Percentiles rank a stretch among this genome's conserved stretches.
Conservation (phyloP, 2,797 vertebrate species). For the Caiman crocodilus region DNA sequence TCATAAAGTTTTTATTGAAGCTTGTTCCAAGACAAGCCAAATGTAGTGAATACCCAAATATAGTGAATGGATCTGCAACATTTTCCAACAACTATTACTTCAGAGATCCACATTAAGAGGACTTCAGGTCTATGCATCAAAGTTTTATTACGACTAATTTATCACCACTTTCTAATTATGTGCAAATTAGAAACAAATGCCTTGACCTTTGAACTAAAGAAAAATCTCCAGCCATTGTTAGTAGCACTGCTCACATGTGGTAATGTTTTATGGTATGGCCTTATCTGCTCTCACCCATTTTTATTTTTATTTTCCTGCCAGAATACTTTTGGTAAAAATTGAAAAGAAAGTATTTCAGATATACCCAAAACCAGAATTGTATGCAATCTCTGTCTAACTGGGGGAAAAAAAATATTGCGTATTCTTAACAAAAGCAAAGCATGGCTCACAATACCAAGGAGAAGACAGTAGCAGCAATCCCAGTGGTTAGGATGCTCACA, state of each 20-base stretch:
- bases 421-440: too few species aligned
- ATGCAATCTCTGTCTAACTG: too few species aligned
- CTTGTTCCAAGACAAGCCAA: not conserved
- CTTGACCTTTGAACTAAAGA: not conserved
- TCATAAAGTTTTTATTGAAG: not conserved
- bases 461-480: too few species aligned
- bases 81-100: not conserved
- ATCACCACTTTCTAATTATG: not conserved
- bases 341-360: too few species aligned
- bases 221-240: not conserved
- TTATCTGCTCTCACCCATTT: not conserved
- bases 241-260: not conserved
- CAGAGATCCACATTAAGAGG: not conserved
- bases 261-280: fast-evolving
- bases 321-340: too few species aligned
- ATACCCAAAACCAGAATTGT: too few species aligned
- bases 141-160: not conserved
- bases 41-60: not conserved
- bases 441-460: too few species aligned
- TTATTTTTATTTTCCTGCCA: not conserved
- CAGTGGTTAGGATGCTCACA: too few species aligned
- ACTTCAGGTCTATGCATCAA: too few species aligned
- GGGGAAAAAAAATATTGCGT: too few species aligned
- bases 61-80: not conserved
- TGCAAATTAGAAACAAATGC: not conserved